Base-by-base conservation (phyloP, 2,797 vertebrate genomes). In the Anguilla marmorata region DNA sequence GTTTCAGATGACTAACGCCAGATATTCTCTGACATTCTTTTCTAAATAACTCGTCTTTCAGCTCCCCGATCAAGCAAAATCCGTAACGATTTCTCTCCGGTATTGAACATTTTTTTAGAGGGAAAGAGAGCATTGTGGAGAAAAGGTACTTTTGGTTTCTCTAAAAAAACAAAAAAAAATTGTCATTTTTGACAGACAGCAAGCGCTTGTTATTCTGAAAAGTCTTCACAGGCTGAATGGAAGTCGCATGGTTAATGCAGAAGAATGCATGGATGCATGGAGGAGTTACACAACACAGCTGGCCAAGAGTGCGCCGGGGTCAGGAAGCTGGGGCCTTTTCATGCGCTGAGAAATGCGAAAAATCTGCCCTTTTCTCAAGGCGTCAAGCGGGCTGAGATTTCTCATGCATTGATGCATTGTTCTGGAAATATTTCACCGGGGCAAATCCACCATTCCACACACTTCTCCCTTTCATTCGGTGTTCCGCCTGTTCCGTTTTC, bases 351-450 rank as follows among this genome's bases (percentile, higher is more conserved):
- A 82, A 82, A 82, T 82, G 79, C 8, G 41, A 82, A 82, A 50
- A 82, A 82, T 82, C 41, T 82, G 79, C 16, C 45, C 79, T 82
- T 82, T 50, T 48, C 45, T n/a, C 41, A 48, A 82, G 19, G 41
- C 79, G 41, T 48, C 41, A 6, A 37, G 79, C 45, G 41, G 41
- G 19, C 21, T n/a, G 79, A n/a, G 45, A 50, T 50, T 50, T 82
- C 41, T 48, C 79, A 48, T 82, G 79, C 45, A 82, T 50, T n/a
- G 21, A 19, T 30, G 4, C 45, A 82, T 82, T 82, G 79, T 82
- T 82, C 79, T n/a, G 27, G 41, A 82, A 50, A 82, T 82, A 82
- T 82, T 82, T 50, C 79, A 82, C 79, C 41, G 79, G 79, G 79
- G 45, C 79, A 82, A 82, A 82, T 82, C 79, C 41, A 48, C 41